phyloP scores from a whole-genome alignment of 1,140 invertebrate species.

The Sitophilus oryzae region DNA sequence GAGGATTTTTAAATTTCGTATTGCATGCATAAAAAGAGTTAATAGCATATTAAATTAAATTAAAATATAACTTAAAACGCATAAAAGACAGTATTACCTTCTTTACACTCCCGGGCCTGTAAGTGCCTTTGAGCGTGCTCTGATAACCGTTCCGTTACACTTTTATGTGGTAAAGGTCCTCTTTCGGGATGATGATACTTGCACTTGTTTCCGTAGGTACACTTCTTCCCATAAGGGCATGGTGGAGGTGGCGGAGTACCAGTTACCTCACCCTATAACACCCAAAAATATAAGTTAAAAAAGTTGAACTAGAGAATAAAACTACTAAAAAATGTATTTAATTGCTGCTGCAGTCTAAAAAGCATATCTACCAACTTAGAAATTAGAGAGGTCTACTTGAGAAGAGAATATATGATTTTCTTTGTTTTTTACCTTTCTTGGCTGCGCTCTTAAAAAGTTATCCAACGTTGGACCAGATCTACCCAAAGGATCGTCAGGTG shows the following conservation, averaged over 20 bases:
- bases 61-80: no score
- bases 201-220: conserved; percentile 98
- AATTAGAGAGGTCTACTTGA: no score
- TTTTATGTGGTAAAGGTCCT: conserved; percentile 76
- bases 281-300: no score
- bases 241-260: conserved; percentile 58
- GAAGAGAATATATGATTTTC: no score
- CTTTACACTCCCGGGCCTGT: conserved; percentile 46
- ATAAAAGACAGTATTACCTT: no score
- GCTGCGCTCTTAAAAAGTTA: conserved; percentile 70
- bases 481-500: conserved; percentile 95
- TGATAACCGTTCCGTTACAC: conserved; percentile 76
- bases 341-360: no score
- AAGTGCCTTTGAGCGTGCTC: conserved; percentile 78
- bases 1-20: no score
- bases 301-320: no score
- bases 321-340: no score
- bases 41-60: no score
- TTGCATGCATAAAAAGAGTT: no score
- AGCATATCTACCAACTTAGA: no score
- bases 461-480: conserved; percentile 85
- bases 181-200: conserved; percentile 93
- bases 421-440: conserved; percentile 49
- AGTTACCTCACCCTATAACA: conserved; percentile 17
- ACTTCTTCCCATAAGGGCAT: conserved; percentile 96